A percentile compares a stretch with the other conserved stretches of the same genome.
These are phyloP conservation scores for Eueremaeus valkanovi DNA, from an alignment of 2,888 invertebrate genomes.

Conservation along the genomic window DNA sequence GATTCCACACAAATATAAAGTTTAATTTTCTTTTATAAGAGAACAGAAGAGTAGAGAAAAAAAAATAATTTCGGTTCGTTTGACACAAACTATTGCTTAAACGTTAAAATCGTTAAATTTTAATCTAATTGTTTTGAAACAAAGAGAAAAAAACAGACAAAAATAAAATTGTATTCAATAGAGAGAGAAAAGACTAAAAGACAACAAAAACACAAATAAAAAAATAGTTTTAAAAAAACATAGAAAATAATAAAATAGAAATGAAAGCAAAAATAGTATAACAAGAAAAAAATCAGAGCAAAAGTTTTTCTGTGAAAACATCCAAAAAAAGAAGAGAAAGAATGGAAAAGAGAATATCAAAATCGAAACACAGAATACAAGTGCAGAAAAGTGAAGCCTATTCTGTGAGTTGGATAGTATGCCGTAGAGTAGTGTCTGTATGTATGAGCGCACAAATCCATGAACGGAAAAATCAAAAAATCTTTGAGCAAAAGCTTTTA, in stretches of 20 bases:
- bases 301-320: too few species aligned
- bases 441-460: not conserved
- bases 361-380: not conserved
- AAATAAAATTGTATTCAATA: not conserved
- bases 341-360: not conserved
- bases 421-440: too few species aligned
- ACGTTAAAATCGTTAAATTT: slow-evolving; percentile 4
- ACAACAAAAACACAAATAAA: not conserved
- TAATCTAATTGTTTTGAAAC: slow-evolving; percentile 22
- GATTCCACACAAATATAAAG: too few species aligned
- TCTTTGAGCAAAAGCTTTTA: slow-evolving; percentile 11
- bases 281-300: too few species aligned
- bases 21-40: slow-evolving; percentile 5
- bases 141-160: not conserved
- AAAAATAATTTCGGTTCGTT: slow-evolving; percentile 6
- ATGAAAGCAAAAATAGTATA: not conserved
- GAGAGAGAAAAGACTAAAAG: not conserved
- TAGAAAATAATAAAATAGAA: not conserved
- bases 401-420: too few species aligned
- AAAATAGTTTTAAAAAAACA: not conserved
- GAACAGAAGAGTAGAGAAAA: too few species aligned
- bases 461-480: not conserved
- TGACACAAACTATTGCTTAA: not conserved
- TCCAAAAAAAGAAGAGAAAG: not conserved
- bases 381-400: not conserved